Percentiles rank a stretch among this genome's conserved stretches.
Conservation (phyloP, 2,888 invertebrate species). For the Lasioglossum leucozonium region DNA sequence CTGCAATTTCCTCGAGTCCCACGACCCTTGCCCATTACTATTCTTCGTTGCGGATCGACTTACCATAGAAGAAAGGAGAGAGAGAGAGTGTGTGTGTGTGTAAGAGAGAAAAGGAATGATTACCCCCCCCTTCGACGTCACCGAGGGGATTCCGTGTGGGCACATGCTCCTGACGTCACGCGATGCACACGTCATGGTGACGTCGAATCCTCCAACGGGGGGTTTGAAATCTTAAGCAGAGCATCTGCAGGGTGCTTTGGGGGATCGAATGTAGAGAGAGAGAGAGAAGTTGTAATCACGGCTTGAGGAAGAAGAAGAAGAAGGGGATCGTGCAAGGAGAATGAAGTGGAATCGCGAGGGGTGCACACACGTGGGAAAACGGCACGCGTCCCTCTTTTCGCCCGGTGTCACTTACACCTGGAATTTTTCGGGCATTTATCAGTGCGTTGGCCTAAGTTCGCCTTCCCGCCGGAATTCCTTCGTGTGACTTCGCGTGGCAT, state of each 20-base stretch:
- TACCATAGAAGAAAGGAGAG: slow-evolving; percentile 11
- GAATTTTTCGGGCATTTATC: slow-evolving; percentile 72
- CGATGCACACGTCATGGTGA: slow-evolving; percentile 79
- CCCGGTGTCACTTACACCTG: slow-evolving; percentile 78
- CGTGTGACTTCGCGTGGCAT: slow-evolving; percentile 76
- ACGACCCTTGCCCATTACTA: slow-evolving; percentile 58
- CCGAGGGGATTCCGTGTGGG: slow-evolving; percentile 55
- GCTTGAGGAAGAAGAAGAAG: slow-evolving; percentile 53
- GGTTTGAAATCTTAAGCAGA: slow-evolving; percentile 66
- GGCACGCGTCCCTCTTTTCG: slow-evolving; percentile 76
- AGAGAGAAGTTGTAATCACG: background rate
- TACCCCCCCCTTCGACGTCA: slow-evolving; percentile 70
- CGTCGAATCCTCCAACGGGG: slow-evolving; percentile 67
- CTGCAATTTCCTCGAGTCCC: slow-evolving; percentile 65
- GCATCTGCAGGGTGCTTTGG: slow-evolving; percentile 61
- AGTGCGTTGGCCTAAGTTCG: slow-evolving; percentile 36
- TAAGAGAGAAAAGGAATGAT: slow-evolving; percentile 46
- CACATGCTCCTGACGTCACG: slow-evolving; percentile 80
- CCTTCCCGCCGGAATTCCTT: slow-evolving; percentile 54
- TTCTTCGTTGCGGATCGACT: slow-evolving; percentile 39
- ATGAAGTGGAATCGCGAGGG: slow-evolving; percentile 75
- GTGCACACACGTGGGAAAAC: slow-evolving; percentile 81
- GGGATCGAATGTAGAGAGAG: slow-evolving; percentile 20
- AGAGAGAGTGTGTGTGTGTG: too few species aligned
- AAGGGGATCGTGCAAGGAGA: slow-evolving; percentile 67